Percentiles rank a stretch among this genome's conserved stretches.
These are phyloP conservation scores for Liolophura sinensis DNA, from an alignment of 1,140 invertebrate genomes.

Conservation along the genomic window DNA sequence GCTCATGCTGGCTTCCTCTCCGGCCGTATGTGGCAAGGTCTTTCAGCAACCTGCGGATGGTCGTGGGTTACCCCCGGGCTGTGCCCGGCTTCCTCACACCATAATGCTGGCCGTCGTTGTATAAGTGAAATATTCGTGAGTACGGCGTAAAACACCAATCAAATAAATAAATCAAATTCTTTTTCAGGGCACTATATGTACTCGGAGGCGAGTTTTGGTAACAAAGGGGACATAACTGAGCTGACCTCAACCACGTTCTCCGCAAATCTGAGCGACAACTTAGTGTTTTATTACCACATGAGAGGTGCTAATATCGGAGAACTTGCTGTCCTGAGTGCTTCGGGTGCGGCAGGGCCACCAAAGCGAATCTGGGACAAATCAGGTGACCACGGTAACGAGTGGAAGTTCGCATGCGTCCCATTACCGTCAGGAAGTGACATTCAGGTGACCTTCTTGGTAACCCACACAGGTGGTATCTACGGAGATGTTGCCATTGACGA, in stretches of 20 bases:
- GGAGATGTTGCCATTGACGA: constrained; percentile 41
- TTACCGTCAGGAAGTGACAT: constrained; percentile 22
- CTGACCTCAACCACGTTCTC: constrained; percentile 27
- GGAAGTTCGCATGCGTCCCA: constrained; percentile 28
- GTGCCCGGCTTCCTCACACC: too few species aligned
- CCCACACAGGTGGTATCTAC: constrained; percentile 13
- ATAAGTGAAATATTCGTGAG: neutral
- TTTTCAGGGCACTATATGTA: constrained; percentile 37
- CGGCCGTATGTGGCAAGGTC: too few species aligned
- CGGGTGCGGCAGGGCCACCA: neutral
- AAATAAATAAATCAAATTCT: neutral
- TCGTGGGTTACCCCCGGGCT: too few species aligned
- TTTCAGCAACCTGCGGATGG: too few species aligned
- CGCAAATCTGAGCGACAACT: constrained; percentile 14
- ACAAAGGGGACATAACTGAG: constrained; percentile 18
- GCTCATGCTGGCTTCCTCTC: too few species aligned
- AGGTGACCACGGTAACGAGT: constrained; percentile 17
- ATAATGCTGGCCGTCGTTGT: too few species aligned
- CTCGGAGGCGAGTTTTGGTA: constrained; percentile 33
- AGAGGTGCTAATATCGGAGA: constrained; percentile 14
- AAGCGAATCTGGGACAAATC: constrained; percentile 8
- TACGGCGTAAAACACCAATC: too few species aligned
- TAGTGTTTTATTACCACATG: constrained; percentile 40
- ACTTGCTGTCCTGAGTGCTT: constrained; percentile 10
- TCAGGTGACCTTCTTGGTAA: constrained; percentile 27